Conservation (phyloP, 2,888 invertebrate genomes). For the Macrophya annulata region DNA sequence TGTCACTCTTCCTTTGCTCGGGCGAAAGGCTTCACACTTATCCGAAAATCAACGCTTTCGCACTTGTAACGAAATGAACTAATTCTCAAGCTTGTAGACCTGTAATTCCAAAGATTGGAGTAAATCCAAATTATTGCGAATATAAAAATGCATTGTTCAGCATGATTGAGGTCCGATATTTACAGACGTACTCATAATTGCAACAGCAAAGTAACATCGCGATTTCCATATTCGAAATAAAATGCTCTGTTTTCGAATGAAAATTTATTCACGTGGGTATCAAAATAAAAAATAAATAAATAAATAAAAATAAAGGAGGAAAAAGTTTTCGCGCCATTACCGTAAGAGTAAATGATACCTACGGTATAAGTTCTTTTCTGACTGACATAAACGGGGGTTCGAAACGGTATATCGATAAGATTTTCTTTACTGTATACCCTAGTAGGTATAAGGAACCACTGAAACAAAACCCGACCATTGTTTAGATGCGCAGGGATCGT, state of each 20-base stretch:
- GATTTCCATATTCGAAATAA: background rate
- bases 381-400: background rate
- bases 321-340: background rate
- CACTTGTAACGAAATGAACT: no score
- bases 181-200: background rate
- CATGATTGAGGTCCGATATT: background rate
- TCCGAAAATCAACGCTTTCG: no score
- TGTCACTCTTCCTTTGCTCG: no score
- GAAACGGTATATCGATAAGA: background rate
- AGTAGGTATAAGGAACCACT: background rate
- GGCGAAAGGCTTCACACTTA: no score
- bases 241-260: background rate
- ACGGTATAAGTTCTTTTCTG: background rate
- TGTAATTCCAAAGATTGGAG: background rate
- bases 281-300: no score
- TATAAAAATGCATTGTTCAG: background rate
- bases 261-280: background rate
- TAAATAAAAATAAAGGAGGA: background rate
- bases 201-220: background rate
- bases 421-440: background rate
- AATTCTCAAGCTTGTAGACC: background rate
- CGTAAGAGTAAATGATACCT: background rate
- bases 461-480: conserved; percentile 3
- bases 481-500: background rate
- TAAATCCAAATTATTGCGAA: background rate